These are phyloP conservation scores for Fopius arisanus DNA, from an alignment of 1,140 invertebrate genomes.

Conservation along the genomic window DNA sequence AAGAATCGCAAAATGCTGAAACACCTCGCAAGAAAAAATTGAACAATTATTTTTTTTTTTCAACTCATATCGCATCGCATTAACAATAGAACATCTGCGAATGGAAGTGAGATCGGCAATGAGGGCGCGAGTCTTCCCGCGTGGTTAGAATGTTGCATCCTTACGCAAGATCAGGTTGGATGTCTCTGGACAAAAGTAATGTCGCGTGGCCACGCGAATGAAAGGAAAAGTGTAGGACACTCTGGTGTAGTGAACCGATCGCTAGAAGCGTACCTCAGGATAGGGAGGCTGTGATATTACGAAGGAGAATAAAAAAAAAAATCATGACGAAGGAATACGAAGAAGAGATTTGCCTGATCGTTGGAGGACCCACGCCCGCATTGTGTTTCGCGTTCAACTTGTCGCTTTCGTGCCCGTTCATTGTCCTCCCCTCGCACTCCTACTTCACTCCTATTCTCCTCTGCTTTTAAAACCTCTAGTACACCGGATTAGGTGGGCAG, in stretches of 20 bases:
- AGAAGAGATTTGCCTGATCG: conserved; percentile 20
- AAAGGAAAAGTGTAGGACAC: conserved; percentile 41
- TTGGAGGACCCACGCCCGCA: conserved; percentile 35
- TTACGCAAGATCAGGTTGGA: conserved; percentile 35
- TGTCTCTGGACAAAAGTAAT: conserved; percentile 11
- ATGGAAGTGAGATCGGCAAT: conserved; percentile 27
- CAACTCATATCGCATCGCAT: background rate
- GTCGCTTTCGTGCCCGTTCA: conserved; percentile 31
- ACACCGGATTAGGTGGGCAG: conserved; percentile 37
- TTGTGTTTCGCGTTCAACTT: conserved; percentile 33
- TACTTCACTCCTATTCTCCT: background rate
- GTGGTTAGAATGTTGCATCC: conserved; percentile 28
- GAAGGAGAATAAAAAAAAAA: conserved; percentile 9
- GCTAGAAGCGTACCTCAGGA: background rate
- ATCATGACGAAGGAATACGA: background rate
- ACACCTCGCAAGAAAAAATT: no score
- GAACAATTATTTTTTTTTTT: no score
- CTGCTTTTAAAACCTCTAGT: conserved; percentile 13
- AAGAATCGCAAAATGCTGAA: no score
- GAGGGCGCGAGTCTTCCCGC: conserved; percentile 44
- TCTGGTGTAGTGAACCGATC: background rate
- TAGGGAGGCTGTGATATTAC: background rate
- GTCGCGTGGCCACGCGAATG: conserved; percentile 20
- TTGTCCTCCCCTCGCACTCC: conserved; percentile 13
- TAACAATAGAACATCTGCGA: conserved; percentile 13